Evolutionary conservation across 2,113 vertebrate species (phyloP).

Genomic region (Zosterops lateralis): DNA sequence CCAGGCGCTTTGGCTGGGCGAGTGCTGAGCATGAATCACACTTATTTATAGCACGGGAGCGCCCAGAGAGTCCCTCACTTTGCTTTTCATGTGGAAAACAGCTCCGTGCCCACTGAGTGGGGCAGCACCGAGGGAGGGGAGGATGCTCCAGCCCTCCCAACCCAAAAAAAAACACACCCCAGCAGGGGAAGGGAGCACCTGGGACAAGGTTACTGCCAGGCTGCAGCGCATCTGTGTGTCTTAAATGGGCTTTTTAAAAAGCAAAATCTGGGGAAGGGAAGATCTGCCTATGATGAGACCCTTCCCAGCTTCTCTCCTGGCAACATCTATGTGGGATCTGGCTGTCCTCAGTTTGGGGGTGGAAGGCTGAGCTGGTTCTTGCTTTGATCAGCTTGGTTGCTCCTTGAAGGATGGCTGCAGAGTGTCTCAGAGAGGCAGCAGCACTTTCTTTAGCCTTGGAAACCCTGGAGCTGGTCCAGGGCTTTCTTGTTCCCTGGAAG

Average conservation of each 20-base stretch:
- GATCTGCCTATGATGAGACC: rapidly evolving
- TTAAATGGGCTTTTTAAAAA: not conserved
- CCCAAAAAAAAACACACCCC: not conserved
- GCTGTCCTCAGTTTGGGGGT: not conserved
- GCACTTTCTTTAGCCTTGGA: not conserved
- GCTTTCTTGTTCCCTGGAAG: not conserved
- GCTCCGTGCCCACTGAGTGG: not conserved
- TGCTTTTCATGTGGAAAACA: constrained; percentile 21
- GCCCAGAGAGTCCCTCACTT: not conserved
- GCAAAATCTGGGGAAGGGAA: not conserved
- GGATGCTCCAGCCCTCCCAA: not conserved
- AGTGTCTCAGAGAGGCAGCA: not conserved
- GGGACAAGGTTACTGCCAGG: not conserved
- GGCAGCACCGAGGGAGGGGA: not conserved
- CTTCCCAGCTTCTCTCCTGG: not conserved
- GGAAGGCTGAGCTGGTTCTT: not conserved
- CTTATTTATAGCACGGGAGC: constrained; percentile 53
- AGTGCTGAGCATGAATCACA: constrained; percentile 21
- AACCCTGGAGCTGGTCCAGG: not conserved
- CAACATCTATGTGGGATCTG: rapidly evolving
- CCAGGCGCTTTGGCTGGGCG: not conserved
- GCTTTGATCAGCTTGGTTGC: not conserved
- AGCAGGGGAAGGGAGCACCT: not conserved
- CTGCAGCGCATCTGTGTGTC: rapidly evolving
- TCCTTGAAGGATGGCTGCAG: not conserved